phyloP scores from a whole-genome alignment of 1,140 invertebrate genomes.

The Parapsyche elsis region DNA sequence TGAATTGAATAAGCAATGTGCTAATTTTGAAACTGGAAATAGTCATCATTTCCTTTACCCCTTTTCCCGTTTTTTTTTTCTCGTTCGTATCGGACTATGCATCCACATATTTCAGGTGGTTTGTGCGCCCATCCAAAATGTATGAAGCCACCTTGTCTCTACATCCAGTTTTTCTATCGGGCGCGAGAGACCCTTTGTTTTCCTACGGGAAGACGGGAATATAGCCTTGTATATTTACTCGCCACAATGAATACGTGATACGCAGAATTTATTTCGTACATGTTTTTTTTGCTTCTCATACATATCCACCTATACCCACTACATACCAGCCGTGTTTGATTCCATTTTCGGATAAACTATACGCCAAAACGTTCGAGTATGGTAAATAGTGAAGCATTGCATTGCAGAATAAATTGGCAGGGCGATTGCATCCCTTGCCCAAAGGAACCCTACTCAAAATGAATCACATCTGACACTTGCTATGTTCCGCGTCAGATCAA shows the following conservation, averaged over 20 bases:
- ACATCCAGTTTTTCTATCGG: constrained; percentile 34
- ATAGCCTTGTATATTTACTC: constrained; percentile 30
- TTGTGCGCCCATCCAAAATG: constrained; percentile 36
- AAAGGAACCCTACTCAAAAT: neutral
- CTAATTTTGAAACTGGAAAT: no score
- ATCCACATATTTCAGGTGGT: neutral
- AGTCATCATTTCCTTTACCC: no score
- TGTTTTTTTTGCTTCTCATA: neutral
- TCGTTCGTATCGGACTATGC: neutral
- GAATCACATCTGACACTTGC: neutral
- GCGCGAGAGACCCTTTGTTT: constrained; percentile 27
- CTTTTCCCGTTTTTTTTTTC: no score
- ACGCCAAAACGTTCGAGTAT: no score
- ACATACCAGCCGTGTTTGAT: neutral
- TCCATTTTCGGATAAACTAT: neutral
- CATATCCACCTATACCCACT: neutral
- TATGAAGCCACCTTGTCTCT: constrained; percentile 13
- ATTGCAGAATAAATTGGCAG: neutral
- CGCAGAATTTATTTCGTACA: constrained; percentile 9
- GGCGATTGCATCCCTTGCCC: neutral
- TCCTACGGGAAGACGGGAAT: constrained; percentile 20
- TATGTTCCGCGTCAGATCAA: neutral
- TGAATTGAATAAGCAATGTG: no score
- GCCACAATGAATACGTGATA: constrained; percentile 39
- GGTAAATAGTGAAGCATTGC: no score